Base-by-base conservation (phyloP, 2,113 vertebrate genomes). In the Rhipidura dahli region DNA sequence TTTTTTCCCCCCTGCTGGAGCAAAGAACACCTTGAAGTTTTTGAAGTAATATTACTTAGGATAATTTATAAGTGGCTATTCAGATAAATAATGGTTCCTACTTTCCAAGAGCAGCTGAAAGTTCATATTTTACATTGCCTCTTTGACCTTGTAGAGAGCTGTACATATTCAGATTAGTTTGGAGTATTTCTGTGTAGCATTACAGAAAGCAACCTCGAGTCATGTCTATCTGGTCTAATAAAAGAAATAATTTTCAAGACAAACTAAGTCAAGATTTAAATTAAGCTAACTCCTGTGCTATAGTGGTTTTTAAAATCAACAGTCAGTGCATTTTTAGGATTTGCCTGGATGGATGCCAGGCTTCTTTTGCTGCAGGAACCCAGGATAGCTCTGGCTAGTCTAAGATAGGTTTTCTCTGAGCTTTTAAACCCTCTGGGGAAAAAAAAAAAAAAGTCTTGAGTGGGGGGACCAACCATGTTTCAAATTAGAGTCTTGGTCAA, bases 121-220 rank as follows among this genome's bases (percentile, higher is more conserved):
- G 66, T 96, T 95, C 60, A 53, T 89, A 76, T 89, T 95, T 96
- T 89, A 69, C 87, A 70, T 88, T 83, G 57, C 51, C 50, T 94
- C 50, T 79, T 95, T 97, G 93, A 96, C 80, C 88, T 97, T 97
- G 78, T 90, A 63, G 60, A 83, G 10, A 66, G 31, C 89, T 92
- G 77, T 89, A 76, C 20, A 47, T 96, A 93, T 53, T 95, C 87
- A 66, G 50, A 89, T 95, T 78, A 59, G 13, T 61, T 87, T 80
- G 45, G 21, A 69, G 73, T 87, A 57, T 44, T 95, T 76, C 10
- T 73, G 49, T 78, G 30, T 73, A 80, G 49, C 50, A 91, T 93
- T 92, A 83, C 31, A 96, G 85, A 66, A 84, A 97, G 57, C 20
- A 23, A 89, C 57, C 45, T 71, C 51, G 49, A 87, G 33, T 63